Evolutionary conservation across 2,888 invertebrate species (phyloP).

Genomic region (Scaptomyza caliginosa): DNA sequence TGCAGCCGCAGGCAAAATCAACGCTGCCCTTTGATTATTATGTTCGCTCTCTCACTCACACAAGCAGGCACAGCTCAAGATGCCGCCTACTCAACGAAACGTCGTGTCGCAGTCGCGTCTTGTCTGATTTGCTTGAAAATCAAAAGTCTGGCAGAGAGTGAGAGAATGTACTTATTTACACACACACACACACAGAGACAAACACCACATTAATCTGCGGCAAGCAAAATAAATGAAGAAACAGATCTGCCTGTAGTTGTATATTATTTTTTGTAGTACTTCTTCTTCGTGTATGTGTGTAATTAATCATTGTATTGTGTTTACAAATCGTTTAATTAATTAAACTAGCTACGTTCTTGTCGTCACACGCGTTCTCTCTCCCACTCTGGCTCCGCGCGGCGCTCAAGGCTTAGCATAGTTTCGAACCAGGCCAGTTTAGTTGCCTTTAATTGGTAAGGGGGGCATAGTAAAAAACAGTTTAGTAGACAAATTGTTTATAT

Average conservation of each 20-base stretch:
- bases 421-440: constrained; percentile 16
- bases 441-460: constrained; percentile 8
- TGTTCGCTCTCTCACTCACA: constrained; percentile 21
- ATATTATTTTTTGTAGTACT: background rate
- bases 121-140: constrained; percentile 42
- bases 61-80: constrained; percentile 27
- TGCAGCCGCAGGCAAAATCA: constrained; percentile 36
- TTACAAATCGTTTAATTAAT: constrained; percentile 73
- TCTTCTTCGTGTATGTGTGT: constrained; percentile 11
- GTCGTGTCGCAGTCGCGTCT: constrained; percentile 23
- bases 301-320: constrained; percentile 66
- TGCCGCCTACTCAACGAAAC: constrained; percentile 59
- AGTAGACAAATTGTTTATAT: constrained; percentile 26
- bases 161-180: constrained; percentile 28
- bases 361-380: background rate
- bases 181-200: constrained; percentile 5
- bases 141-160: constrained; percentile 29
- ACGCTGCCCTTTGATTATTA: constrained; percentile 52
- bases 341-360: constrained; percentile 22
- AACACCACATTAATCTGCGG: constrained; percentile 21
- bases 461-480: constrained; percentile 16
- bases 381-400: background rate
- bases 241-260: constrained; percentile 18
- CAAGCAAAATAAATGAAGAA: constrained; percentile 32
- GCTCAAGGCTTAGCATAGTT: constrained; percentile 40